Base-by-base conservation (phyloP, 2,113 vertebrate genomes). In the Lichenostomus cassidix region DNA sequence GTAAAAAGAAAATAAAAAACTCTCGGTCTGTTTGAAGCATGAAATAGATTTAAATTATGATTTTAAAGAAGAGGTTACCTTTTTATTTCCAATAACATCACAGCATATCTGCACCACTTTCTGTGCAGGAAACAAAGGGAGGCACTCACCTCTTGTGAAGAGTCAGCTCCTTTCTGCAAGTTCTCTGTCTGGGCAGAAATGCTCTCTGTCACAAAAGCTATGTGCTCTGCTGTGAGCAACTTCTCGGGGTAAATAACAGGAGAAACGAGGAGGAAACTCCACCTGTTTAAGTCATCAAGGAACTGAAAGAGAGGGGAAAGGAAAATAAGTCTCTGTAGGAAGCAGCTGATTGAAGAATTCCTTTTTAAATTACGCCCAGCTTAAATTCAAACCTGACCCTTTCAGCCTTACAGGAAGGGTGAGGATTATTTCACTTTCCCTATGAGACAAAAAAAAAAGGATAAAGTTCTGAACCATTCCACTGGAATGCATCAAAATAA, bases 181-280 rank as follows among this genome's bases (percentile, higher is more conserved):
- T 16, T 90, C 68, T 78, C 97, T 50, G 95, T 13, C 39, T 91
- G 97, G 80, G 93, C 97, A 94, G 98, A 96, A 71, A 96, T 20
- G 74, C 98, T 98, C 92, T 99, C 99, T 42, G 99, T 99, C 94
- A 99, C 98, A 98, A 99, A 99, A 25, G 98, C 98, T 39, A 99
- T 97, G 71, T 98, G 98, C 12, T 99, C 98, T 58, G 97, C 81
- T 67, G 89, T 89, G 49, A 98, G 97, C 85, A 96, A 60, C 55
- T 79, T 56, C 53, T 96, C 97, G 16, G 94, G 49, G 90, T 50
- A 91, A 67, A 97, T 16, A 37, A 98, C 83, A 41, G 98, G 97
- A 42, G 99, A 97, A 31, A 97, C 77, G 14, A 98, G 91, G 65
- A 98, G 95, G 4, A 98, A 87, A 8, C 97, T 99, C 99, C 99